These are phyloP conservation scores for Galbula dea DNA, from an alignment of 2,113 vertebrate genomes.

Conservation along the genomic window DNA sequence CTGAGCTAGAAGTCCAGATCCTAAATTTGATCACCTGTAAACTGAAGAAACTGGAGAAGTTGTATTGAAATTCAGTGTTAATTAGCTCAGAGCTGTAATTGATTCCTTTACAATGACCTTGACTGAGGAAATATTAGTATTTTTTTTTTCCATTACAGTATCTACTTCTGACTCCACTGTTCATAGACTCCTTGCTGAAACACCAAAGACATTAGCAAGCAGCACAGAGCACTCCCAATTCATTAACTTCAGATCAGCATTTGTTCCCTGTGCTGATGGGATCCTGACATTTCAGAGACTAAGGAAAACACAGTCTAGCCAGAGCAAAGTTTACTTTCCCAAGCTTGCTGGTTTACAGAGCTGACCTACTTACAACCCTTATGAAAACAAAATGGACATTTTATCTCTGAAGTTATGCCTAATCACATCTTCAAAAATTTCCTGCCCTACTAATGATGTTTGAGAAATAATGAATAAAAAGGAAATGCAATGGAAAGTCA, in stretches of 20 bases:
- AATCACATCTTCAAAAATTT: constrained; percentile 20
- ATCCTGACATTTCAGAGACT: not conserved
- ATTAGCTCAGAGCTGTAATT: not conserved
- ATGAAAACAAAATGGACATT: constrained; percentile 38
- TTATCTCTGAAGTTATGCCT: constrained; percentile 27
- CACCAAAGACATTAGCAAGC: not conserved
- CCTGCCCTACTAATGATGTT: constrained; percentile 23
- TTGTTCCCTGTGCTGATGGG: not conserved
- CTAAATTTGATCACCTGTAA: not conserved
- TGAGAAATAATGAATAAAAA: constrained; percentile 57
- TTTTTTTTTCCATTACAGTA: not conserved
- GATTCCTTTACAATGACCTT: not conserved
- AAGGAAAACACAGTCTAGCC: not conserved
- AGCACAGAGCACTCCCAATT: not conserved
- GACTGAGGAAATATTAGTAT: not conserved
- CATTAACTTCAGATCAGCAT: not conserved
- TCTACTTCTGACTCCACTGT: not conserved
- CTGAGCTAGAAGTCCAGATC: not conserved
- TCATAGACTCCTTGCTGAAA: not conserved
- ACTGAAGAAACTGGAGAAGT: not conserved
- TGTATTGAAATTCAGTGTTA: not conserved
- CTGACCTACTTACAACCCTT: constrained; percentile 53
- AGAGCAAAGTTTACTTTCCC: not conserved
- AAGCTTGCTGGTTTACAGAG: not conserved
- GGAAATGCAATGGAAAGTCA: not conserved